A percentile compares a stretch with the other conserved stretches of the same genome.
phyloP scores from a whole-genome alignment of 2,888 invertebrate genomes.

The Callyntrura sp. region DNA sequence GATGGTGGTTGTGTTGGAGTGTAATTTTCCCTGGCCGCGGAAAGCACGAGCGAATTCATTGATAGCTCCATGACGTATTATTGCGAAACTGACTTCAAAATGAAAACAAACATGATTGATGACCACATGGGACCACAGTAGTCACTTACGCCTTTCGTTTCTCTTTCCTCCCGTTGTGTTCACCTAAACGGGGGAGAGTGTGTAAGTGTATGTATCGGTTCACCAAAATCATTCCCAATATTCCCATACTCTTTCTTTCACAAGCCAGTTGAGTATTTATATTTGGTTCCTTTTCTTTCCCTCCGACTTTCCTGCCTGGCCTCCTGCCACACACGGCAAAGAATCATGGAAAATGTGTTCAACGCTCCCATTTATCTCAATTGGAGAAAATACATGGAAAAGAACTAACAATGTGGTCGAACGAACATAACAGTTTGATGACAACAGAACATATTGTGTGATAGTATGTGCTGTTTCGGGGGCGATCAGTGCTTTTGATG shows the following conservation, averaged over 20 bases:
- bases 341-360: conserved; percentile 46
- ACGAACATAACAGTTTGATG: conserved; percentile 7
- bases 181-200: conserved; percentile 31
- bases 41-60: conserved; percentile 59
- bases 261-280: conserved; percentile 58
- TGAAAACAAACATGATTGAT: conserved; percentile 77
- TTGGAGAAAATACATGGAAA: conserved; percentile 20
- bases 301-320: neutral
- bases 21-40: conserved; percentile 22
- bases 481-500: conserved; percentile 33
- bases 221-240: conserved; percentile 54
- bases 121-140: conserved; percentile 75
- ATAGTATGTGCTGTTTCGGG: conserved; percentile 32
- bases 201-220: conserved; percentile 66
- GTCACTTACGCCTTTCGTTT: conserved; percentile 62
- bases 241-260: conserved; percentile 30
- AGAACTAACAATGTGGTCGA: conserved; percentile 2
- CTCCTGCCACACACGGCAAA: conserved; percentile 21
- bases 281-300: conserved; percentile 11
- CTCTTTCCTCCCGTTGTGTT: conserved; percentile 61
- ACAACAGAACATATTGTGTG: conserved; percentile 40
- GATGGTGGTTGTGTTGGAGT: conserved; percentile 1
- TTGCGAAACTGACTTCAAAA: conserved; percentile 76
- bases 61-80: conserved; percentile 69
- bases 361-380: conserved; percentile 69